Evolutionary conservation across 2,797 vertebrate genomes (phyloP), one percentile per base, ranked within the genome.

Genomic region (Danio jaintianensis): DNA sequence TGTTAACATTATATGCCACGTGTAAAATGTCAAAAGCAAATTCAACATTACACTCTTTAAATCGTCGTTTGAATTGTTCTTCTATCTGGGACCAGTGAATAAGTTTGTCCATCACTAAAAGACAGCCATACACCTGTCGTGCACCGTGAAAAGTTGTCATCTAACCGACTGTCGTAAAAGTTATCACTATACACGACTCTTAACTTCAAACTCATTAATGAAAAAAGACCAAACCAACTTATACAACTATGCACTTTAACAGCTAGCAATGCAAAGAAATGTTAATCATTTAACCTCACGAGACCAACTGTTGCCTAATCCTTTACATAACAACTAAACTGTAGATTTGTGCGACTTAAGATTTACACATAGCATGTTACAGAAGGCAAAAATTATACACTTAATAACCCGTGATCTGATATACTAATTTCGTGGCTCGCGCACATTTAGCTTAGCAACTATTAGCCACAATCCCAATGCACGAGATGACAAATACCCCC

Each of bases 271-370:
- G 58, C 36, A 75, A 47, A 40, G 47, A 71, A 6, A 18, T 43
- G 10, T 71, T 62, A 53, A 63, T 47, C 38, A 29, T 38, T 18
- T 53, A 45, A 53, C 36, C 67, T 79, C 47, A 62, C 36, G 8
- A 62, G 20, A 63, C 59, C 78, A 80, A 73, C 68, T 80, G 78
- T 80, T 80, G 78, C 61, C 68, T n/a, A 0, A 59, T 10, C 10
- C 16, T 10, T 13, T 43, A 38, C 6, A 72, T 10, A 6, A 47
- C n/a, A 16, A 48, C 18, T 7, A 47, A 22, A 2, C 43, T 20
- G 0, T 48, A 7, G 18, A 15, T n/a, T 7, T 20, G 1, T 38
- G 12, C 8, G 12, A 42, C 22, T 22, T 50, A 61, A 59, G 29
- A 15, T 16, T 10, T 58, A n/a, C 6, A 52, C 50, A 5, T 4